Evolutionary conservation across 35 echinoderm and acorn worm genomes (phyloP).

Genomic region (Apostichopus parvimensis): DNA sequence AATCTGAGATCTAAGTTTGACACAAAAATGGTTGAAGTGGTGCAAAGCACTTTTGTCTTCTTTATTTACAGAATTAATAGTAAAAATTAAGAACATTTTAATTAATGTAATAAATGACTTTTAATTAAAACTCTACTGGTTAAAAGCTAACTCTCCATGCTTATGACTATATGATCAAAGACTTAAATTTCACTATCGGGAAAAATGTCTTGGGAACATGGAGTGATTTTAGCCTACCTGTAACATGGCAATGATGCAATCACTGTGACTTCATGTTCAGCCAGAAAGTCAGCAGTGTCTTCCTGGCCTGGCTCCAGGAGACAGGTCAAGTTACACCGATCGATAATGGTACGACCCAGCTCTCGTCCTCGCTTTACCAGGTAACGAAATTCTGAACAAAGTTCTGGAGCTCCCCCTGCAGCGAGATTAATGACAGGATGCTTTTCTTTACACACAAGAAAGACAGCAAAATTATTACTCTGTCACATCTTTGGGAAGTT

Average conservation of each 20-base stretch:
- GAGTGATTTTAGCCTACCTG: conserved; percentile 50
- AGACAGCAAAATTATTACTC: not conserved
- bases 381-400: conserved; percentile 77
- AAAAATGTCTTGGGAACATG: too few species aligned
- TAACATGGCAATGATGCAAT: conserved; percentile 90
- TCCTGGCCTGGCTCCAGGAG: conserved; percentile 92
- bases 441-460: not conserved
- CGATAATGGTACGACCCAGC: conserved; percentile 77
- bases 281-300: conserved; percentile 87
- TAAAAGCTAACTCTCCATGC: too few species aligned
- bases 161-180: too few species aligned
- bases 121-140: too few species aligned
- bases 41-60: too few species aligned
- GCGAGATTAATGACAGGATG: not conserved
- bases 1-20: too few species aligned
- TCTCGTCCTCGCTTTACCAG: conserved; percentile 54
- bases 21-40: too few species aligned
- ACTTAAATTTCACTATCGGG: too few species aligned
- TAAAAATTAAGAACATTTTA: too few species aligned
- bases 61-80: too few species aligned
- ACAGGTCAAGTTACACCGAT: conserved; percentile 84
- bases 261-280: conserved; percentile 69
- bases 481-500: not conserved
- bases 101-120: too few species aligned
- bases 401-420: conserved; percentile 87